Percentiles rank a stretch among this genome's conserved stretches.
Conservation (phyloP, 2,113 vertebrate species). For the Trematomus loennbergii region DNA sequence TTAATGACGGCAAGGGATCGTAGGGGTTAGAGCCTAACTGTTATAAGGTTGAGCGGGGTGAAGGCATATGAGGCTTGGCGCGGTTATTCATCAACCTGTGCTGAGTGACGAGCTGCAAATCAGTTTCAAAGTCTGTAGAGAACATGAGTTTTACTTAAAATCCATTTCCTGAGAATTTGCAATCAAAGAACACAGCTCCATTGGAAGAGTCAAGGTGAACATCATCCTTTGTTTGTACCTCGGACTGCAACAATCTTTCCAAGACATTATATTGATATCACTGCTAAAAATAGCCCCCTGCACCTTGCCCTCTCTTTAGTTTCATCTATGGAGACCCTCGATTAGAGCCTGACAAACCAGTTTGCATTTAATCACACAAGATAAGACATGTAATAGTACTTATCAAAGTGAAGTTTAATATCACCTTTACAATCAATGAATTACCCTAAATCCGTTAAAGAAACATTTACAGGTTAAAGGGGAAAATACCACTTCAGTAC, state of each 20-base stretch:
- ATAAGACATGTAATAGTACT: slow-evolving; percentile 12
- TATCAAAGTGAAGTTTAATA: neutral
- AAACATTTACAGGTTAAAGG: neutral
- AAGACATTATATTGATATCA: neutral
- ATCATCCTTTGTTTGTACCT: neutral
- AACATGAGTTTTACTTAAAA: slow-evolving; percentile 30
- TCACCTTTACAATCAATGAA: neutral
- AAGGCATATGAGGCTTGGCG: slow-evolving; percentile 34
- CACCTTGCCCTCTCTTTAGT: neutral
- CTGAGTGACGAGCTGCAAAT: slow-evolving; percentile 33
- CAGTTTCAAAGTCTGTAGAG: slow-evolving; percentile 6
- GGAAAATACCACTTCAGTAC: slow-evolving; percentile 4
- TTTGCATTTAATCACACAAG: slow-evolving; percentile 16
- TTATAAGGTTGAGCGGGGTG: slow-evolving; percentile 61
- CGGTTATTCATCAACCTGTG: slow-evolving; percentile 31
- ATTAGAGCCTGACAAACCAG: slow-evolving; percentile 19
- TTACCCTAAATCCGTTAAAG: neutral
- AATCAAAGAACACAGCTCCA: neutral
- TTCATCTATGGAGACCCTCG: neutral
- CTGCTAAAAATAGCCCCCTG: neutral
- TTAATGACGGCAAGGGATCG: slow-evolving; percentile 50
- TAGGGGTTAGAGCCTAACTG: slow-evolving; percentile 58
- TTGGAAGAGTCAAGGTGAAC: neutral
- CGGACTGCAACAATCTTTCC: neutral
- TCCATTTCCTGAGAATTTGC: neutral